Base-by-base conservation (phyloP, 2,888 invertebrate genomes). In the Nesidiocoris tenuis region DNA sequence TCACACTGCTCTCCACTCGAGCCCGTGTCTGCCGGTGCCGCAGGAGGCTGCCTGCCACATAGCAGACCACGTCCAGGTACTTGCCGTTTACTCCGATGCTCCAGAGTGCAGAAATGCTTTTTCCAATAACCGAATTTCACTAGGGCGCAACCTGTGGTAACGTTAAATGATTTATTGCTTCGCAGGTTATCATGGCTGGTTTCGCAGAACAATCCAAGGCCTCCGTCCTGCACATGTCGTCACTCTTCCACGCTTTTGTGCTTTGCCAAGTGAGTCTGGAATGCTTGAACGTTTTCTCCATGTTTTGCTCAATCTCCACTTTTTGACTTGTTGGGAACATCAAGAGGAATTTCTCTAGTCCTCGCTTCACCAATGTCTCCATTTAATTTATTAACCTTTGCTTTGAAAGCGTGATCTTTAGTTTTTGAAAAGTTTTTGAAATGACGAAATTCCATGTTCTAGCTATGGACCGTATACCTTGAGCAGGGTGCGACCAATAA, bases 391-490 rank as follows among this genome's bases (percentile, higher is more conserved):
- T n/a, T n/a, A n/a, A n/a, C n/a, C n/a, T n/a, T n/a, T n/a, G n/a
- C n/a, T n/a, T n/a, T n/a, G n/a, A n/a, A n/a, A n/a, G n/a, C n/a
- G n/a, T n/a, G n/a, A n/a, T n/a, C n/a, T n/a, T n/a, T n/a, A n/a
- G n/a, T n/a, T n/a, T n/a, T n/a, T n/a, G n/a, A n/a, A n/a, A n/a
- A n/a, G n/a, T n/a, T n/a, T n/a, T n/a, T n/a, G n/a, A n/a, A n/a
- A n/a, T n/a, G n/a, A n/a, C n/a, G n/a, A n/a, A n/a, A 19, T 57
- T 9, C 23, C 1, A 16, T 7, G 39, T 54, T 75, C 19, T 81
- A 91, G 89, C 86, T 99, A 79, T 99, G 98, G 99, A 99, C 98
- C 0, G 90, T 99, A 80, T 99, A 99, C 85, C 89, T 98, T 83
- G 98, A 99, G 84, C 93, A 94, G 84, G 87, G 92, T 81, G 91